Evolutionary conservation across 2,888 invertebrate species (phyloP).

Genomic region (Callyntrura guangdongensis): DNA sequence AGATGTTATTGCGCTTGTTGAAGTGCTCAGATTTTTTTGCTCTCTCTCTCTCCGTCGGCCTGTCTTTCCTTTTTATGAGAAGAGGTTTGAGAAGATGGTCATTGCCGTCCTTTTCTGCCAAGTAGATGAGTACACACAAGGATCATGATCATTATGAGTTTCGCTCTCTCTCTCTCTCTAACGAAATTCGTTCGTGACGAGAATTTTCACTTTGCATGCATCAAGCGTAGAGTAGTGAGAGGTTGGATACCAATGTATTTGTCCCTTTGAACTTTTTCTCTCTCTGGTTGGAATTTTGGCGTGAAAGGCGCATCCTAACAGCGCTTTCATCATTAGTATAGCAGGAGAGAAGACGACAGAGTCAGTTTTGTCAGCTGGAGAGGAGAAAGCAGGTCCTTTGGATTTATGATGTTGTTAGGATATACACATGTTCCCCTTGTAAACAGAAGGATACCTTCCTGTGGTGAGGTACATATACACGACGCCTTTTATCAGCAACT

Average conservation of each 20-base stretch:
- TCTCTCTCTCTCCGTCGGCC: neutral
- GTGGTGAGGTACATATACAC: neutral
- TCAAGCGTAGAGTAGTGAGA: neutral
- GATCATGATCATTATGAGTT: slow-evolving; percentile 35
- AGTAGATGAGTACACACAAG: neutral
- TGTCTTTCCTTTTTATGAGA: slow-evolving; percentile 25
- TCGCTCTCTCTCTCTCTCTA: neutral
- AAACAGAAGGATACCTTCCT: neutral
- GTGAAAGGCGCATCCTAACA: no score
- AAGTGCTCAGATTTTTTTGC: slow-evolving; percentile 53
- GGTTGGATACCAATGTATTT: neutral
- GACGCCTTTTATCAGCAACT: neutral
- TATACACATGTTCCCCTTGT: neutral
- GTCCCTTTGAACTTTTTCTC: slow-evolving; percentile 36
- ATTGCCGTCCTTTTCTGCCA: slow-evolving; percentile 31
- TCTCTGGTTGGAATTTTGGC: neutral
- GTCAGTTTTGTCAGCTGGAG: slow-evolving; percentile 33
- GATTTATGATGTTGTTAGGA: slow-evolving; percentile 9
- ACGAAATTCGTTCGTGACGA: slow-evolving; percentile 67
- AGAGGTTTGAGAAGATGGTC: slow-evolving; percentile 27
- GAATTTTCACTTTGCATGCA: slow-evolving; percentile 74
- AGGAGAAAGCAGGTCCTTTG: slow-evolving; percentile 8
- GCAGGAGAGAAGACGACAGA: neutral
- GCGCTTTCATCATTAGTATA: no score
- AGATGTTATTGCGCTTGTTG: neutral